Conservation (phyloP, 1,140 invertebrate species). For the Copidosoma floridanum region DNA sequence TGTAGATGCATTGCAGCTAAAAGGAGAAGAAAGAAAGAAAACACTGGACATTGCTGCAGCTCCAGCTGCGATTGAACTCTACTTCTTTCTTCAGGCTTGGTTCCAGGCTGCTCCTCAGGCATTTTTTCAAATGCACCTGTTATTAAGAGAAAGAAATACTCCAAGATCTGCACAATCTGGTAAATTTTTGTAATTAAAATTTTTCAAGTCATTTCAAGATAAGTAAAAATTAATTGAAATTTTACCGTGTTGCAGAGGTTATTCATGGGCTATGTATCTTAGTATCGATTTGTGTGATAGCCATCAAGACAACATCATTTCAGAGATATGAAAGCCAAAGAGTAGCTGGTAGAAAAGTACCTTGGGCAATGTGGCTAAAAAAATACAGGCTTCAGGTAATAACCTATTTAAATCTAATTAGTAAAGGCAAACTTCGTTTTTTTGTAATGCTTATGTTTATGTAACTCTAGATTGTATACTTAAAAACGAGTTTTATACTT, state of each 20-base stretch:
- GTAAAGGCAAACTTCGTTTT: no score
- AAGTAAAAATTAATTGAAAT: no score
- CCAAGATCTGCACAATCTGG: slow-evolving; percentile 42
- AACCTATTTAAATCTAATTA: no score
- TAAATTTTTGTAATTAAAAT: slow-evolving; percentile 25
- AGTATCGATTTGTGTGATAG: slow-evolving; percentile 65
- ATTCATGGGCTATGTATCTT: slow-evolving; percentile 65
- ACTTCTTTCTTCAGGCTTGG: slow-evolving; percentile 73
- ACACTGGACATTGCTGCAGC: slow-evolving; percentile 59
- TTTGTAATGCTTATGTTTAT: no score
- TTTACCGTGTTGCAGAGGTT: slow-evolving; percentile 63
- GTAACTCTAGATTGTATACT: no score
- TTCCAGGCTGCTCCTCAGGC: slow-evolving; percentile 71
- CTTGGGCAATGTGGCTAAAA: slow-evolving; percentile 64
- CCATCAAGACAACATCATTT: slow-evolving; percentile 67
- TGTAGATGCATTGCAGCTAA: slow-evolving; percentile 65
- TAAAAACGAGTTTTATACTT: no score
- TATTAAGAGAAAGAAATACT: slow-evolving; percentile 52
- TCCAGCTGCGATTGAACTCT: slow-evolving; percentile 68
- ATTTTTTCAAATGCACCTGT: slow-evolving; percentile 62
- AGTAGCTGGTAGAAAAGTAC: slow-evolving; percentile 68
- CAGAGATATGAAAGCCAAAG: slow-evolving; percentile 76
- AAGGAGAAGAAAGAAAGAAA: slow-evolving; percentile 60
- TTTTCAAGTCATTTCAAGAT: no score
- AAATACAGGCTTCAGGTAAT: slow-evolving; percentile 49